phyloP scores from a whole-genome alignment of 1,140 invertebrate genomes.

The Diploscapter pachys region DNA sequence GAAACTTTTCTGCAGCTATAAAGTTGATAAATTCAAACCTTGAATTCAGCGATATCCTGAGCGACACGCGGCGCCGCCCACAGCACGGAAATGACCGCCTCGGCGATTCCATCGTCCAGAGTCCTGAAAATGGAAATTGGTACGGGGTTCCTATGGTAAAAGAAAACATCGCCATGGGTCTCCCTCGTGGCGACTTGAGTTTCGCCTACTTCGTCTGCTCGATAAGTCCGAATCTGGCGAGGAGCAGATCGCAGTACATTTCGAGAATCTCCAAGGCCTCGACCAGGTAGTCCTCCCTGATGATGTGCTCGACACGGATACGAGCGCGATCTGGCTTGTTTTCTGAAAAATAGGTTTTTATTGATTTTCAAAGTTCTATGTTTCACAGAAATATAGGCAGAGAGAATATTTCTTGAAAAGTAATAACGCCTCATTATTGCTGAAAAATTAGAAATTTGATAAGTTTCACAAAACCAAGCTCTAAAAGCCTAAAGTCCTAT shows the following conservation, averaged over 20 bases:
- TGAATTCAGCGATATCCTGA: conserved; percentile 60
- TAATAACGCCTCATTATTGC: not conserved
- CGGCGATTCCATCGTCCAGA: conserved; percentile 86
- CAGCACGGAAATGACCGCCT: conserved; percentile 89
- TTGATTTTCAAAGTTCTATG: not conserved
- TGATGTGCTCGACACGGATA: conserved; percentile 95
- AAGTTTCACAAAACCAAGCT: too few species aligned
- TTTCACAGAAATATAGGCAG: not conserved
- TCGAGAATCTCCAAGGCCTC: conserved; percentile 98
- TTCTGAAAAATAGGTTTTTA: conserved; percentile 56
- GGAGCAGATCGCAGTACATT: conserved; percentile 96
- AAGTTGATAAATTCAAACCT: conserved; percentile 64
- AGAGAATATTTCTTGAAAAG: not conserved
- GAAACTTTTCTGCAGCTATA: too few species aligned
- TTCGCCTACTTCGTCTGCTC: conserved; percentile 85
- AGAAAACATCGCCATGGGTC: not conserved
- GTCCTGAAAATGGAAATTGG: conserved; percentile 65
- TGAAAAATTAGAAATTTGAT: not conserved
- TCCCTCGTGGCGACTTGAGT: not conserved
- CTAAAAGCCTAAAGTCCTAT: too few species aligned
- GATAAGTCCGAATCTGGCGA: conserved; percentile 93
- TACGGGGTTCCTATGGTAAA: not conserved
- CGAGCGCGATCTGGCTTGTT: conserved; percentile 87
- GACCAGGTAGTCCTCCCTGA: conserved; percentile 95
- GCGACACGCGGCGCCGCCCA: conserved; percentile 84